Evolutionary conservation across 2,113 vertebrate species (phyloP).

Genomic region (Carlito syrichta): DNA sequence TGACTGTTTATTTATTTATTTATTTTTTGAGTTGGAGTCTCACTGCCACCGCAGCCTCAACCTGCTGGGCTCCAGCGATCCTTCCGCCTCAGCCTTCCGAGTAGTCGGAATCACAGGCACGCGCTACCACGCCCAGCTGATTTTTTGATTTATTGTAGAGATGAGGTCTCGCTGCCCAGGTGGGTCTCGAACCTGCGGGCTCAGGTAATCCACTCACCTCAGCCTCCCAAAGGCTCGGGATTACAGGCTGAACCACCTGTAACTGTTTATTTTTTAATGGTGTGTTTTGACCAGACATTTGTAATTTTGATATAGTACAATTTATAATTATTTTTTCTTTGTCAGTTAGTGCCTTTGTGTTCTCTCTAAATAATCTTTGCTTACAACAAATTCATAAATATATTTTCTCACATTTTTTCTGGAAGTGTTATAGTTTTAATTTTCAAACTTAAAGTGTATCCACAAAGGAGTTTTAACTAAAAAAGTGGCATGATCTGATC

Average conservation of each 20-base stretch:
- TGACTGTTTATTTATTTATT: neutral
- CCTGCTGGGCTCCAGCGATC: no score
- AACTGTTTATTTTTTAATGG: neutral
- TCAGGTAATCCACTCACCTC: no score
- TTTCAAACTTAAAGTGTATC: neutral
- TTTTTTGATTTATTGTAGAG: no score
- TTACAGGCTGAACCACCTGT: no score
- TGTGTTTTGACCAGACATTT: neutral
- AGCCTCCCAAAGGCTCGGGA: no score
- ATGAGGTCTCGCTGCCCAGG: no score
- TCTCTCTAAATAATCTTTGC: neutral
- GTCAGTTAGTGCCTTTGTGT: neutral
- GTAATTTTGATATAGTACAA: neutral
- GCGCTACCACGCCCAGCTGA: no score
- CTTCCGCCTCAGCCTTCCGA: no score
- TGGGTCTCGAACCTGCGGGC: no score
- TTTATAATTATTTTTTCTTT: neutral
- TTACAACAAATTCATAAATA: neutral
- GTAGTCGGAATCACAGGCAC: no score
- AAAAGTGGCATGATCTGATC: neutral
- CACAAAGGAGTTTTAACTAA: neutral
- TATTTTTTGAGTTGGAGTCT: no score
- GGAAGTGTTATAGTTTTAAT: neutral
- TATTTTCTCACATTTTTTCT: neutral
- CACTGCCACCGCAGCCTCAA: no score